Base-by-base conservation (phyloP, 2,113 vertebrate genomes). In the Nycticryphes semicollaris region DNA sequence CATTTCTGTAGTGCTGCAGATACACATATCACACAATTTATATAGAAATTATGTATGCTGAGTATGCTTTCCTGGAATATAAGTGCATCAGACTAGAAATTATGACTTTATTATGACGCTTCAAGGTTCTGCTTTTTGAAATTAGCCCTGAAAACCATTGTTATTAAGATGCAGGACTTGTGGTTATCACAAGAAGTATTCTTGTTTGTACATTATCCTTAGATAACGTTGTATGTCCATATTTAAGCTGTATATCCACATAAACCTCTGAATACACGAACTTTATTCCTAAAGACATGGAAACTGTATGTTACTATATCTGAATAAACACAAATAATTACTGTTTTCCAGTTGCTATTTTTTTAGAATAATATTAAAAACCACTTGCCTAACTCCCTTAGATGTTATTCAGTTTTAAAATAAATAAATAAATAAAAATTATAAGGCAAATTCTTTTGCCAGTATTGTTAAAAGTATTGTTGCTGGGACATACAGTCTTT, bases 61-160 rank as follows among this genome's bases (percentile, higher is more conserved):
- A 79, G 54, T 90, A 28, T 66, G 43, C 67, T 93, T 96, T 84
- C 84, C 93, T 95, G 80, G 85, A 93, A 51, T 94, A 87, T 90
- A 97, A 97, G 28, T 69, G 88, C 93, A 96, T 37, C 89, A 75
- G 87, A 83, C 94, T 97, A 97, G 96, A 98, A 98, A 97, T 97
- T 95, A 97, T 97, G 68, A 89, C 94, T 97, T 97, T 95, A 96
- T 97, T 97, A 96, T 66, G 25, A 73, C 87, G 94, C 72, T 86
- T 95, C 78, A 97, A 95, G 80, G 60, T 94, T 86, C 79, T 96
- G 23, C 60, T 93, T 28, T 96, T 96, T 95, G 48, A 97, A 94
- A 94, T 96, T 95, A 81, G 73, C 72, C 85, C 28, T 87, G 24
- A 90, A 95, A 43, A 43, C 43, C 43, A n/a, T 43, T 82, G 47